Conservation (phyloP, 2,797 vertebrate genomes). For the Chanos chanos region DNA sequence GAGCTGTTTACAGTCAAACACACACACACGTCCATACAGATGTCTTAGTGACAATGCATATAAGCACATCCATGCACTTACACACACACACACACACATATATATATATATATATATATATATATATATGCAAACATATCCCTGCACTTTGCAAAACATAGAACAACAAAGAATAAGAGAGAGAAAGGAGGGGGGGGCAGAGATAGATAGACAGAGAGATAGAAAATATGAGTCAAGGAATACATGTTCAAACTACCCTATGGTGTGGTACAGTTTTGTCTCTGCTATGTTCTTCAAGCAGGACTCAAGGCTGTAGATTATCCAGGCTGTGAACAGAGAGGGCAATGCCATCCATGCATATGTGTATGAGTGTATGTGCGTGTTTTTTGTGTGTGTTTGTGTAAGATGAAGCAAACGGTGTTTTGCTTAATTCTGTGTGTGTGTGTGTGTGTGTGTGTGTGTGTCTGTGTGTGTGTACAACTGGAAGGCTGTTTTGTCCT, state of each 20-base stretch:
- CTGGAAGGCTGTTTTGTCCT: too few species aligned
- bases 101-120: slow-evolving; percentile 7
- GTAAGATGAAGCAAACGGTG: not conserved
- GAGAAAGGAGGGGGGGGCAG: not conserved
- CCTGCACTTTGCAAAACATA: slow-evolving; percentile 24
- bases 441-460: not conserved
- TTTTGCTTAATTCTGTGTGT: slow-evolving; percentile 12
- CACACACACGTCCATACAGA: not conserved
- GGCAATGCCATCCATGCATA: too few species aligned
- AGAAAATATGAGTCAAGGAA: not conserved
- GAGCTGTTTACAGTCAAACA: slow-evolving; percentile 10
- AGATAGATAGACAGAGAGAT: not conserved
- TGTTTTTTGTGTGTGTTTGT: too few species aligned
- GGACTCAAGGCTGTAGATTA: too few species aligned
- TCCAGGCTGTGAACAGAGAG: too few species aligned
- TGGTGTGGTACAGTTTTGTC: not conserved
- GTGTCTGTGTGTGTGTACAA: not conserved
- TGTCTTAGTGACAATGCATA: not conserved
- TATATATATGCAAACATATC: slow-evolving; percentile 37
- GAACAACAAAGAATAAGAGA: not conserved
- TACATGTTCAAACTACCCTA: not conserved
- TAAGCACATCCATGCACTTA: slow-evolving; percentile 25
- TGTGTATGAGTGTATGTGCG: too few species aligned
- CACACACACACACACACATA: slow-evolving; percentile 29
- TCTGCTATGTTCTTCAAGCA: not conserved